These are phyloP conservation scores for Dascyllus trimaculatus DNA, from an alignment of 2,113 vertebrate species.

Conservation along the genomic window DNA sequence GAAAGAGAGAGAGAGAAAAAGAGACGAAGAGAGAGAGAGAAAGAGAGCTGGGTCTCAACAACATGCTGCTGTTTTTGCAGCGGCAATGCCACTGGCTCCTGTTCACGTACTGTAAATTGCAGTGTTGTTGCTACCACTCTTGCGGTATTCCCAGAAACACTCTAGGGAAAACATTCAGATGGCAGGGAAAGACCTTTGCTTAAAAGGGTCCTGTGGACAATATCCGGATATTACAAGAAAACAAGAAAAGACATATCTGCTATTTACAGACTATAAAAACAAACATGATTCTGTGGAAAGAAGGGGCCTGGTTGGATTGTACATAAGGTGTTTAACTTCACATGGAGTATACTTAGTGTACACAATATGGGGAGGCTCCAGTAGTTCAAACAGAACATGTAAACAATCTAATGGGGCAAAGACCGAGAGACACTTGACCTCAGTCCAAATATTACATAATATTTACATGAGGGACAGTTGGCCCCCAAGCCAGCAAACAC, in stretches of 20 bases:
- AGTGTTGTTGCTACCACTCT: slow-evolving; percentile 24
- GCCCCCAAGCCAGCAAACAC: slow-evolving; percentile 45
- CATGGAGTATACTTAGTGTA: slow-evolving; percentile 60
- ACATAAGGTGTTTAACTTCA: slow-evolving; percentile 73
- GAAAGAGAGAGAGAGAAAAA: slow-evolving; percentile 4
- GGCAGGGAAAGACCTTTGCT: slow-evolving; percentile 41
- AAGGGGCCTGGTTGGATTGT: slow-evolving; percentile 44
- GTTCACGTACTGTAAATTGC: slow-evolving; percentile 49
- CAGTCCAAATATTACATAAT: slow-evolving; percentile 73
- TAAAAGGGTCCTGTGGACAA: slow-evolving; percentile 59
- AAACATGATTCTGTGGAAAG: slow-evolving; percentile 63
- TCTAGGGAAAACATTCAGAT: slow-evolving; percentile 2
- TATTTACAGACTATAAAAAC: slow-evolving; percentile 60
- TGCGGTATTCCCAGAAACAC: slow-evolving; percentile 41
- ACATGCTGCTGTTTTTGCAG: slow-evolving; percentile 64
- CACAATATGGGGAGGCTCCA: slow-evolving; percentile 63
- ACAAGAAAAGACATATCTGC: slow-evolving; percentile 43
- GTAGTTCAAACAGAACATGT: slow-evolving; percentile 68
- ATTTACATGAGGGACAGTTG: slow-evolving; percentile 58
- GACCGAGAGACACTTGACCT: slow-evolving; percentile 70
- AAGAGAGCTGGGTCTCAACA: slow-evolving; percentile 53
- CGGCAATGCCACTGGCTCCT: slow-evolving; percentile 40
- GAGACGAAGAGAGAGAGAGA: slow-evolving; percentile 28
- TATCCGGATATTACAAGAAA: slow-evolving; percentile 67
- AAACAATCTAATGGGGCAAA: slow-evolving; percentile 73